Conservation (phyloP, 2,888 invertebrate genomes). For the Thymelicus sylvestris region DNA sequence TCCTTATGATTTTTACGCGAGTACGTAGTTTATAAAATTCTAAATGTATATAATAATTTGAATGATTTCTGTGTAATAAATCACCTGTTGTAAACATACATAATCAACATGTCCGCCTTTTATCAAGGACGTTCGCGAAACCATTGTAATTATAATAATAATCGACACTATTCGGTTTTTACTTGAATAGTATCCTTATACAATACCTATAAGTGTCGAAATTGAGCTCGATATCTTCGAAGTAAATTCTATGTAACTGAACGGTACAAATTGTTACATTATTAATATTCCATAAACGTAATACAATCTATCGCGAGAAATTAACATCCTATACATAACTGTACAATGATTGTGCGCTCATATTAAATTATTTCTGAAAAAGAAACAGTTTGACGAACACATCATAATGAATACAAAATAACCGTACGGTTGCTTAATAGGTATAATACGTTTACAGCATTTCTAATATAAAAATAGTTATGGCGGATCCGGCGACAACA, state of each 20-base stretch:
- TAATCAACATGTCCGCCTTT: slow-evolving; percentile 74
- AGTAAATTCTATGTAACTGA: slow-evolving; percentile 72
- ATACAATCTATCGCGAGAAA: slow-evolving; percentile 62
- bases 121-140: slow-evolving; percentile 77
- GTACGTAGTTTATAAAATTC: slow-evolving; percentile 81
- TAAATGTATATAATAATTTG: slow-evolving; percentile 64
- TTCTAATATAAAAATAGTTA: slow-evolving; percentile 79
- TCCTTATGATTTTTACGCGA: slow-evolving; percentile 83
- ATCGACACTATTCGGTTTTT: slow-evolving; percentile 66
- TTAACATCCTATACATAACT: slow-evolving; percentile 66
- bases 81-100: slow-evolving; percentile 62
- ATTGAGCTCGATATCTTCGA: slow-evolving; percentile 83
- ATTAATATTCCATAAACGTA: slow-evolving; percentile 55
- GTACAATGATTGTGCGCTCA: slow-evolving; percentile 82
- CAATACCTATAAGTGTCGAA: slow-evolving; percentile 75
- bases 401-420: slow-evolving; percentile 53
- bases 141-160: slow-evolving; percentile 63
- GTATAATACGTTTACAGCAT: slow-evolving; percentile 64
- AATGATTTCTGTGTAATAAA: slow-evolving; percentile 62
- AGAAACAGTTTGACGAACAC: slow-evolving; percentile 60
- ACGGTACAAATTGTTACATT: slow-evolving; percentile 54
- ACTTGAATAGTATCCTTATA: slow-evolving; percentile 69
- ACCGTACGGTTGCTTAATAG: slow-evolving; percentile 62
- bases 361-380: slow-evolving; percentile 75
- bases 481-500: slow-evolving; percentile 69